These are phyloP conservation scores for Thalpophila matura DNA, from an alignment of 2,888 invertebrate species.

Conservation along the genomic window DNA sequence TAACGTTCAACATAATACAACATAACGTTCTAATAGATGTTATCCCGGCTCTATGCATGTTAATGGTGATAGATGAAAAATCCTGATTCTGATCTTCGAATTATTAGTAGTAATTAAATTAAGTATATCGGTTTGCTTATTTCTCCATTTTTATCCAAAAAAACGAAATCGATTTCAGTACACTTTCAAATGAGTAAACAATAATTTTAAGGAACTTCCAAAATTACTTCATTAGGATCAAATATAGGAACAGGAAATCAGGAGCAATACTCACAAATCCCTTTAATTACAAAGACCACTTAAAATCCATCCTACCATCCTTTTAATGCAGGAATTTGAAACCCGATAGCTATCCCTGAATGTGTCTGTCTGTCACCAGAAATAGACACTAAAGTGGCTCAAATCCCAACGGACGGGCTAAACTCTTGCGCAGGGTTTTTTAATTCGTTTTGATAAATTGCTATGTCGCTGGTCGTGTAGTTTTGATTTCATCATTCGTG, in stretches of 20 bases:
- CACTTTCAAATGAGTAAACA: no score
- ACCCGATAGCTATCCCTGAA: conserved; percentile 45
- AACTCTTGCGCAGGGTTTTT: conserved; percentile 63
- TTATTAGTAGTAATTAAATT: no score
- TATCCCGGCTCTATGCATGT: no score
- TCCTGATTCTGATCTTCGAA: no score
- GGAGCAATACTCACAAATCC: conserved; percentile 29
- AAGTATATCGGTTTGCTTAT: no score
- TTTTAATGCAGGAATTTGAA: conserved; percentile 60
- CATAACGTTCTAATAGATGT: no score
- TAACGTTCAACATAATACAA: no score
- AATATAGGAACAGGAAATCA: conserved; percentile 1
- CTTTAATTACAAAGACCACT: conserved; percentile 49
- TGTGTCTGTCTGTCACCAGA: conserved; percentile 54
- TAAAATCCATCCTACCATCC: conserved; percentile 38
- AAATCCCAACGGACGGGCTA: conserved; percentile 58
- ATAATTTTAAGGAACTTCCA: no score
- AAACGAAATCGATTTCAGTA: no score
- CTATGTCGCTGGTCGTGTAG: conserved; percentile 37
- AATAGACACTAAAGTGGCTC: conserved; percentile 61
- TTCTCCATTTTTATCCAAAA: no score
- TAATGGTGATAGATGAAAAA: no score
- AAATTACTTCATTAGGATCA: no score
- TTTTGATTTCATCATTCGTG: conserved; percentile 58
- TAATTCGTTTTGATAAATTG: conserved; percentile 59